These are phyloP conservation scores for Tapera naevia DNA, from an alignment of 2,797 vertebrate genomes.

Conservation along the genomic window DNA sequence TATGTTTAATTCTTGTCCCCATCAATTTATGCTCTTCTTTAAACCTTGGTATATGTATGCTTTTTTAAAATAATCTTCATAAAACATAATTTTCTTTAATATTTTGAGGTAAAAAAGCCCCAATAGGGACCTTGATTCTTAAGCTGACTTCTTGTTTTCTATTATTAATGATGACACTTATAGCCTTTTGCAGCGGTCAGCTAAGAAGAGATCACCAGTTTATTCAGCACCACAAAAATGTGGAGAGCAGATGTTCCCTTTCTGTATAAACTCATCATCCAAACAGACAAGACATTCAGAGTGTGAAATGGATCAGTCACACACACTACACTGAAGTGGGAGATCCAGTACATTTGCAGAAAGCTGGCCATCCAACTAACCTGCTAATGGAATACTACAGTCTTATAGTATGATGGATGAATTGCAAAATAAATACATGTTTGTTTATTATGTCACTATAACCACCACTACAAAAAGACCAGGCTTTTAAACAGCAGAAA, in stretches of 20 bases:
- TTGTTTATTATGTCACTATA: neutral
- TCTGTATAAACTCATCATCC: neutral
- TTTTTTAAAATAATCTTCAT: neutral
- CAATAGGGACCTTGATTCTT: neutral
- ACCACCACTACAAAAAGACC: neutral
- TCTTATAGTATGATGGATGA: neutral
- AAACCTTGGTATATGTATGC: neutral
- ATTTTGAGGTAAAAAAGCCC: neutral
- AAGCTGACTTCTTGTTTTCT: neutral
- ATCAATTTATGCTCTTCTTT: neutral
- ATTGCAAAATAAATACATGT: neutral
- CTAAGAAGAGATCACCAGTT: neutral
- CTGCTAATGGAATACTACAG: neutral
- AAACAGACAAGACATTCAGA: neutral
- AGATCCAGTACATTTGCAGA: neutral
- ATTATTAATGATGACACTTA: neutral
- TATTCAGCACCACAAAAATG: neutral
- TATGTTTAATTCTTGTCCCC: neutral
- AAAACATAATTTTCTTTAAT: neutral
- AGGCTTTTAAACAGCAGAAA: neutral
- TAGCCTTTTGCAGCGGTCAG: neutral
- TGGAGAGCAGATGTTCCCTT: neutral
- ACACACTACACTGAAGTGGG: neutral
- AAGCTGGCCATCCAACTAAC: neutral
- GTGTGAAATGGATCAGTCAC: slow-evolving; percentile 22